phyloP scores from a whole-genome alignment of 2,797 vertebrate genomes.

The Dromococcyx pavoninus region DNA sequence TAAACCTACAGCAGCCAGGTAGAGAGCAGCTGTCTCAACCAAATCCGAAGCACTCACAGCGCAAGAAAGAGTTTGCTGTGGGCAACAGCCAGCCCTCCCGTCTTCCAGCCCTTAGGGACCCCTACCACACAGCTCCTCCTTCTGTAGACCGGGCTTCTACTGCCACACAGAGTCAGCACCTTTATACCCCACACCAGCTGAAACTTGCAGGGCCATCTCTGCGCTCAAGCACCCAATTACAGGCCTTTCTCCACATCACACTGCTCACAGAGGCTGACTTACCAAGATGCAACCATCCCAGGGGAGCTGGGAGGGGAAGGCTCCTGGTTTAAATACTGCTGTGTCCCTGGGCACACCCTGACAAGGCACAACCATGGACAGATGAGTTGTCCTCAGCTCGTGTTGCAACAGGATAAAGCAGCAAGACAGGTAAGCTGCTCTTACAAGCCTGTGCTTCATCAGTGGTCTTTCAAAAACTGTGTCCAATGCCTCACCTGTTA shows the following conservation, averaged over 20 bases:
- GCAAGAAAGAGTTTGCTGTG: accelerated
- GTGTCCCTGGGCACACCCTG: neutral
- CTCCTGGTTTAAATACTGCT: neutral
- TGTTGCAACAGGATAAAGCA: neutral
- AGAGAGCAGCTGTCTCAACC: neutral
- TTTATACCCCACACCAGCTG: neutral
- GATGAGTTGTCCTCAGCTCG: neutral
- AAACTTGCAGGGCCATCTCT: neutral
- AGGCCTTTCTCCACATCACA: accelerated
- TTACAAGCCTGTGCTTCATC: accelerated
- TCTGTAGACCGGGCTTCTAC: neutral
- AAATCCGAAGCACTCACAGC: accelerated
- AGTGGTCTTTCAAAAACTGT: neutral
- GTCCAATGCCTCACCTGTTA: accelerated
- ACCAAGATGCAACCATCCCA: accelerated
- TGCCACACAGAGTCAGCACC: accelerated
- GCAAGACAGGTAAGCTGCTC: neutral
- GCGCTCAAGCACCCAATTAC: accelerated
- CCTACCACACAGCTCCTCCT: neutral
- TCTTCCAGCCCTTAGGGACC: neutral
- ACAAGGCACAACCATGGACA: neutral
- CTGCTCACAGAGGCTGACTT: accelerated
- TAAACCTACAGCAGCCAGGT: neutral
- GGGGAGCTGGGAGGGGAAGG: accelerated
- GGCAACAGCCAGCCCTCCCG: neutral